Evolutionary conservation across 2,797 vertebrate species (phyloP).

Genomic region (Pseudomugil gertrudae): DNA sequence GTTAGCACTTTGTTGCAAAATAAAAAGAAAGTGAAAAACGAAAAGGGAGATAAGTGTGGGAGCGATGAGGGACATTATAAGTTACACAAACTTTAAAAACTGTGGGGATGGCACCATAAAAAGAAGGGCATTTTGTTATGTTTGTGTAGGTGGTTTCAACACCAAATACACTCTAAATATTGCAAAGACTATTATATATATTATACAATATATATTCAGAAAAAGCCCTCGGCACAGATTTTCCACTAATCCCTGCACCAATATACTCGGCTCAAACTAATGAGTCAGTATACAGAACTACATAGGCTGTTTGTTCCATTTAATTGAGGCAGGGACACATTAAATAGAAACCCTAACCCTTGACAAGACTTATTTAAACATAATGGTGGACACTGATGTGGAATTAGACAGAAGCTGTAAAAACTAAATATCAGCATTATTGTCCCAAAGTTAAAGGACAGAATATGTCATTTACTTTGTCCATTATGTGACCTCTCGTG

Average conservation of each 20-base stretch:
- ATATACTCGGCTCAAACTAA: too few species aligned
- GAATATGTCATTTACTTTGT: neutral
- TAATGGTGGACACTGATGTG: neutral
- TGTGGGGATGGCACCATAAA: constrained; percentile 1
- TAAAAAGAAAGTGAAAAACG: constrained; percentile 43
- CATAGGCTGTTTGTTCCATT: too few species aligned
- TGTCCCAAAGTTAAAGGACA: neutral
- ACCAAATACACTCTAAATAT: neutral
- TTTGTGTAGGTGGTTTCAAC: neutral
- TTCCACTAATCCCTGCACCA: too few species aligned
- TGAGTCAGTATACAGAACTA: too few species aligned
- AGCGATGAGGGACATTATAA: constrained; percentile 5
- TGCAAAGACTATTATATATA: neutral
- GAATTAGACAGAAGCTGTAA: neutral
- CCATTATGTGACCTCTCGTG: neutral
- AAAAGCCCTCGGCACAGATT: neutral
- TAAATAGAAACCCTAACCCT: too few species aligned
- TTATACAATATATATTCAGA: neutral
- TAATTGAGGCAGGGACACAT: too few species aligned
- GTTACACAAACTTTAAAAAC: constrained; percentile 14
- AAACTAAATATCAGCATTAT: neutral
- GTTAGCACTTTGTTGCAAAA: constrained; percentile 63
- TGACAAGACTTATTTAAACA: too few species aligned
- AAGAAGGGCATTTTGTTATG: too few species aligned
- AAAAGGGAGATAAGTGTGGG: constrained; percentile 7